Percentiles rank a stretch among this genome's conserved stretches.
Evolutionary conservation across 2,888 invertebrate species (phyloP).

Genomic region (Hylaea fasciaria): DNA sequence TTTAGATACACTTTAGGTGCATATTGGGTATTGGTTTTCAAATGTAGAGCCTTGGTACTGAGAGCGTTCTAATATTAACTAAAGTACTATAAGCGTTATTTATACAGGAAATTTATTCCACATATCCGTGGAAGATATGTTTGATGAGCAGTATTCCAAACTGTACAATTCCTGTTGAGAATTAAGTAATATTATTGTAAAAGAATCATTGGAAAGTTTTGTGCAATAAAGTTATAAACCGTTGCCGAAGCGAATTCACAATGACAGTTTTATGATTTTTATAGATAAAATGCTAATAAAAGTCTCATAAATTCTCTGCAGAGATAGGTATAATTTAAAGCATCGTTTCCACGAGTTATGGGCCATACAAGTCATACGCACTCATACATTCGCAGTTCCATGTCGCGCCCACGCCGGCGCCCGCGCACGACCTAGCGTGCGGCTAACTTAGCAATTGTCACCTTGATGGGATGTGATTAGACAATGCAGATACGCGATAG

Average conservation of each 20-base stretch:
- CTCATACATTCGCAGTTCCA: constrained; percentile 26
- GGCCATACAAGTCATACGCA: constrained; percentile 29
- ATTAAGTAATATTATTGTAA: too few species aligned
- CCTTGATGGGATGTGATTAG: constrained; percentile 28
- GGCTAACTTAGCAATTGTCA: constrained; percentile 51
- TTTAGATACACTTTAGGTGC: too few species aligned
- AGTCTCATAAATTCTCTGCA: constrained; percentile 2
- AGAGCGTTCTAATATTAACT: too few species aligned
- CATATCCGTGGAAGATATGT: too few species aligned
- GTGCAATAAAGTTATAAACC: background rate
- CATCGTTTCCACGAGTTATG: constrained; percentile 29
- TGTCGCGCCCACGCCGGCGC: constrained; percentile 56
- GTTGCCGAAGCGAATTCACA: background rate
- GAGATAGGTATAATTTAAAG: constrained; percentile 1
- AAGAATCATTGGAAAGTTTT: too few species aligned
- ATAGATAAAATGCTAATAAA: background rate
- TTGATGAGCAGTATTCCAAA: too few species aligned
- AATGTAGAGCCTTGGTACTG: too few species aligned
- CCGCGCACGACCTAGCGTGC: constrained; percentile 48
- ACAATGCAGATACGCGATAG: constrained; percentile 2
- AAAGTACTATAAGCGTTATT: too few species aligned
- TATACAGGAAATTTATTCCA: too few species aligned
- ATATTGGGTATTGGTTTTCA: too few species aligned
- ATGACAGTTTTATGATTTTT: too few species aligned
- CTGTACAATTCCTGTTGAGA: too few species aligned